A percentile compares a stretch with the other conserved stretches of the same genome.
Conservation (phyloP, 1,140 invertebrate genomes). For the Drosophila triauraria region DNA sequence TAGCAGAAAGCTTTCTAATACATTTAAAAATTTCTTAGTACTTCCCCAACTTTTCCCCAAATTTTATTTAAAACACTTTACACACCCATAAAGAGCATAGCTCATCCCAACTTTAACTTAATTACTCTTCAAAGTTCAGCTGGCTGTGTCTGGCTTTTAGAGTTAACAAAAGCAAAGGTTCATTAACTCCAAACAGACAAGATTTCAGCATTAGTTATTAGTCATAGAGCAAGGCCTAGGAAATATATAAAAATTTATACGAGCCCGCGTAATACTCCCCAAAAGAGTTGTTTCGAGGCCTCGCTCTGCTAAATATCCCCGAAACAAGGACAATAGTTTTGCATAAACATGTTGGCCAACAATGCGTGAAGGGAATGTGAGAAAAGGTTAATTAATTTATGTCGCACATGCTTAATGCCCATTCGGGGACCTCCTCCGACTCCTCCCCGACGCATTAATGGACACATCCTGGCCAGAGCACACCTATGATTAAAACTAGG, state of each 20-base stretch:
- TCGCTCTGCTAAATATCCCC: conserved; percentile 9
- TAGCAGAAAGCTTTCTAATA: too few species aligned
- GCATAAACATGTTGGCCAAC: conserved; percentile 63
- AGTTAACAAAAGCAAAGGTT: neutral
- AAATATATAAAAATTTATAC: conserved; percentile 9
- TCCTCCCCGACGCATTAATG: conserved; percentile 57
- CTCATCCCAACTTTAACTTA: neutral
- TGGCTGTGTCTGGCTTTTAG: neutral
- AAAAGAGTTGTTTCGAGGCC: conserved; percentile 16
- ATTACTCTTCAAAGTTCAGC: neutral
- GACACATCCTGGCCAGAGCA: conserved; percentile 23
- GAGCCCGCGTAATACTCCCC: conserved; percentile 15
- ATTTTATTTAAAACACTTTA: neutral
- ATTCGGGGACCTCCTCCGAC: conserved; percentile 60
- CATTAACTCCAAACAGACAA: conserved; percentile 17
- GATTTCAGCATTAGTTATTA: conserved; percentile 56
- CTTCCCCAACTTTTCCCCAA: neutral
- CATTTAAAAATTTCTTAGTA: neutral
- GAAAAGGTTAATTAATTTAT: conserved; percentile 83
- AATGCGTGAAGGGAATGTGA: conserved; percentile 61
- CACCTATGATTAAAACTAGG: conserved; percentile 80
- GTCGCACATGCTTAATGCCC: conserved; percentile 76
- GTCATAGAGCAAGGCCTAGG: neutral
- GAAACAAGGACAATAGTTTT: conserved; percentile 63
- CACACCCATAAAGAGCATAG: too few species aligned